Percentiles rank a stretch among this genome's conserved stretches.
Conservation (phyloP, 1,140 invertebrate genomes). For the Argopecten irradians region DNA sequence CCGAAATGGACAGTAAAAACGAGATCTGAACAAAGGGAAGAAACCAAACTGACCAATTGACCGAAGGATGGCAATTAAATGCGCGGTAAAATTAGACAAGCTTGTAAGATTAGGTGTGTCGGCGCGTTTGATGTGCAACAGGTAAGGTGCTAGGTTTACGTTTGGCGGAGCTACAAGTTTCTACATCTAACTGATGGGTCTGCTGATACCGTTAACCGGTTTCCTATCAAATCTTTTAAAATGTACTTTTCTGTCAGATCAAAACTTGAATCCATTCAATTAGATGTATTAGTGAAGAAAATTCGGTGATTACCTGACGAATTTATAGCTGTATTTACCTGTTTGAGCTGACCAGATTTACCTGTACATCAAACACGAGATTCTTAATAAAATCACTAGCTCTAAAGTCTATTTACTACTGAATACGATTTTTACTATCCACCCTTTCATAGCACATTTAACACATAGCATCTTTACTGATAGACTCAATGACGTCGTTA, state of each 20-base stretch:
- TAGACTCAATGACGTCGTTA: conserved; percentile 12
- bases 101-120: background rate
- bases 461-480: conserved; percentile 10
- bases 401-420: background rate
- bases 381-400: conserved; percentile 17
- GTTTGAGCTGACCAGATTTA: background rate
- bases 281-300: conserved; percentile 11
- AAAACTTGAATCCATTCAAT: conserved; percentile 17
- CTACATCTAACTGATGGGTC: background rate
- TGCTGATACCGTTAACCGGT: conserved; percentile 1
- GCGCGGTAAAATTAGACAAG: conserved; percentile 20
- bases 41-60: conserved; percentile 6
- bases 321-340: background rate
- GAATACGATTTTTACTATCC: conserved; percentile 1
- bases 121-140: background rate
- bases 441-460: conserved; percentile 21
- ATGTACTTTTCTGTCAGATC: conserved; percentile 10
- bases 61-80: conserved; percentile 10
- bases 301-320: conserved; percentile 4
- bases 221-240: conserved; percentile 10
- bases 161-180: background rate
- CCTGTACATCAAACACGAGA: background rate
- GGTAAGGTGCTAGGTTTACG: background rate
- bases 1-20: conserved; percentile 16
- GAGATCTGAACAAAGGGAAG: background rate